These are phyloP conservation scores for Otolemur garnettii DNA, from an alignment of 2,113 vertebrate genomes.

Conservation along the genomic window DNA sequence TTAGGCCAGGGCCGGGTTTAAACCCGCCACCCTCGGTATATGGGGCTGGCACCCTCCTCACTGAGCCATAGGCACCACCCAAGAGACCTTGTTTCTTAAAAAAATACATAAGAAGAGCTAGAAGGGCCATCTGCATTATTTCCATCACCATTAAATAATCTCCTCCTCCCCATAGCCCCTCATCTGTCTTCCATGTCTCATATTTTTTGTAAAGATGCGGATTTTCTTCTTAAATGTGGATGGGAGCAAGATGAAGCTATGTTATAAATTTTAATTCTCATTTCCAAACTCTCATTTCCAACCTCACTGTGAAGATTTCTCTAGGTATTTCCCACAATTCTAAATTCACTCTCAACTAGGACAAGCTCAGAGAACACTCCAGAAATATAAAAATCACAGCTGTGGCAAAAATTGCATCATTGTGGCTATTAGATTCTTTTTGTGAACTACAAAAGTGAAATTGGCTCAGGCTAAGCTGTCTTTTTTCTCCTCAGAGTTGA, in stretches of 20 bases:
- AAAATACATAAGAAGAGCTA: background rate
- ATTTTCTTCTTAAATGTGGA: background rate
- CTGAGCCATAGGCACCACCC: too few species aligned
- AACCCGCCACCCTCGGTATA: too few species aligned
- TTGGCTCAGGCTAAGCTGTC: background rate
- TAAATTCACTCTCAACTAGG: background rate
- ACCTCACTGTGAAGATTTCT: background rate
- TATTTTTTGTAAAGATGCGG: background rate
- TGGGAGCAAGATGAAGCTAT: background rate
- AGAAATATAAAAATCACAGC: background rate
- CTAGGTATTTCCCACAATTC: conserved; percentile 2
- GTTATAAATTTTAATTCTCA: background rate
- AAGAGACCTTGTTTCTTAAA: too few species aligned
- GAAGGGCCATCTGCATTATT: background rate
- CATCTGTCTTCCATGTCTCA: background rate
- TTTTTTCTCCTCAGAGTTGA: background rate
- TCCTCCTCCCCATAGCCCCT: background rate
- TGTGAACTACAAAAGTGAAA: background rate
- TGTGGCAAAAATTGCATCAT: conserved; percentile 42
- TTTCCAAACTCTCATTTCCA: background rate
- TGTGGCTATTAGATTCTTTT: conserved; percentile 31
- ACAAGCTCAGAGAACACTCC: background rate
- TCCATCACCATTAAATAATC: background rate
- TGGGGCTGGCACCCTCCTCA: too few species aligned
- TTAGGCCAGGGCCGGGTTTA: too few species aligned